These are phyloP conservation scores for Noctilio leporinus DNA, from an alignment of 2,113 vertebrate species.

Conservation along the genomic window DNA sequence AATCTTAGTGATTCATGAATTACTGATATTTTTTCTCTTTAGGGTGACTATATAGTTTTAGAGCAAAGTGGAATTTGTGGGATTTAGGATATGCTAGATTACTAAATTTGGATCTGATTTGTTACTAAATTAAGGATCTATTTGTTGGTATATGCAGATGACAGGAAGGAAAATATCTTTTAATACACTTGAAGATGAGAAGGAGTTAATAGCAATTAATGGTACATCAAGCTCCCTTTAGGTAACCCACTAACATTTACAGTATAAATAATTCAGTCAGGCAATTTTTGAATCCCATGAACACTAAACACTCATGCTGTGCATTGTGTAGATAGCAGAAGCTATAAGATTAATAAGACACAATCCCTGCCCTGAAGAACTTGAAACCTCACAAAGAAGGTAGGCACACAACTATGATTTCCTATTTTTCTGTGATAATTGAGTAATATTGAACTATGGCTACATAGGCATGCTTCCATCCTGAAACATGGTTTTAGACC, in stretches of 20 bases:
- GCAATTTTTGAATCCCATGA: not conserved
- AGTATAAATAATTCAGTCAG: not conserved
- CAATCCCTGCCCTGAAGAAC: not conserved
- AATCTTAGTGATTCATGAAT: not conserved
- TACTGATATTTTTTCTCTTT: not conserved
- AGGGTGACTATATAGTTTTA: not conserved
- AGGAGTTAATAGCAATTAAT: not conserved
- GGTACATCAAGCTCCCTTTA: not conserved
- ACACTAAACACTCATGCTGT: not conserved
- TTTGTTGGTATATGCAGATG: not conserved
- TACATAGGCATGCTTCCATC: not conserved
- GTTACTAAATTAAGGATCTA: not conserved
- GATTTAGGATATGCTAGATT: not conserved
- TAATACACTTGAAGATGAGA: not conserved
- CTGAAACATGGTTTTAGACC: not conserved
- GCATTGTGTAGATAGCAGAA: not conserved
- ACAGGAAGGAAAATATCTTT: not conserved
- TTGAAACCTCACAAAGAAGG: not conserved
- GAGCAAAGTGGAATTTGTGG: not conserved
- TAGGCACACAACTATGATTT: not conserved
- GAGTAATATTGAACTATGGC: not conserved
- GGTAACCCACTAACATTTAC: not conserved
- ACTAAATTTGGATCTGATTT: not conserved
- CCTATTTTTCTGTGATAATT: not conserved
- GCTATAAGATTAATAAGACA: not conserved